These are phyloP conservation scores for Carduelis carduelis DNA, from an alignment of 2,797 vertebrate genomes.

Conservation along the genomic window DNA sequence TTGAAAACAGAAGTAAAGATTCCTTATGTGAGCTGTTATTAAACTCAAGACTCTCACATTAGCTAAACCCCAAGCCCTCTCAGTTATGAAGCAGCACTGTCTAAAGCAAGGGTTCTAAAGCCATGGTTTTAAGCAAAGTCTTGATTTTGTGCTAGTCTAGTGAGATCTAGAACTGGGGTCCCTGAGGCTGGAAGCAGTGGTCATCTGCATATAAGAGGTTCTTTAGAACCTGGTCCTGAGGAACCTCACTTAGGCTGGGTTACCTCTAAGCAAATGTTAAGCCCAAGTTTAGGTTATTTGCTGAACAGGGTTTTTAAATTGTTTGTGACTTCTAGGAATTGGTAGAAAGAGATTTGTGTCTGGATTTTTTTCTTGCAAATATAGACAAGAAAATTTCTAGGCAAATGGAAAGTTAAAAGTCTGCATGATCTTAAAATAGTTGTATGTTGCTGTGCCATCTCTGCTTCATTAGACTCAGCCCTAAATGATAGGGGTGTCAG, in stretches of 20 bases:
- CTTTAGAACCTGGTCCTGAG: neutral
- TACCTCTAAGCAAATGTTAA: rapidly evolving
- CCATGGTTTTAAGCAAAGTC: neutral
- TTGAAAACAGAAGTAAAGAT: neutral
- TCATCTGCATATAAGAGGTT: neutral
- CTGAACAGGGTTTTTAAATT: neutral
- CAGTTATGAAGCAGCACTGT: neutral
- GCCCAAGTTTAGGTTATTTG: neutral
- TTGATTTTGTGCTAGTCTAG: neutral
- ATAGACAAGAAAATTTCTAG: neutral
- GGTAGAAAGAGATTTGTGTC: neutral
- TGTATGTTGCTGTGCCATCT: neutral
- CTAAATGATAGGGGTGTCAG: neutral
- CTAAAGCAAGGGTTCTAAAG: neutral
- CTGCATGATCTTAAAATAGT: neutral
- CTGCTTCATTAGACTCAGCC: neutral
- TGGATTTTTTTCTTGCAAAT: neutral
- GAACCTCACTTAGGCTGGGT: neutral
- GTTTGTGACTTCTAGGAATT: neutral
- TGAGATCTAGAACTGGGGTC: neutral
- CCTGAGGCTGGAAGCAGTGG: neutral
- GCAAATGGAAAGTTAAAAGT: neutral
- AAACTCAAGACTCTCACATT: neutral
- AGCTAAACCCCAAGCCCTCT: neutral
- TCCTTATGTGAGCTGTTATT: neutral